Conservation (phyloP, 2,797 vertebrate genomes). For the Notolabrus celidotus region DNA sequence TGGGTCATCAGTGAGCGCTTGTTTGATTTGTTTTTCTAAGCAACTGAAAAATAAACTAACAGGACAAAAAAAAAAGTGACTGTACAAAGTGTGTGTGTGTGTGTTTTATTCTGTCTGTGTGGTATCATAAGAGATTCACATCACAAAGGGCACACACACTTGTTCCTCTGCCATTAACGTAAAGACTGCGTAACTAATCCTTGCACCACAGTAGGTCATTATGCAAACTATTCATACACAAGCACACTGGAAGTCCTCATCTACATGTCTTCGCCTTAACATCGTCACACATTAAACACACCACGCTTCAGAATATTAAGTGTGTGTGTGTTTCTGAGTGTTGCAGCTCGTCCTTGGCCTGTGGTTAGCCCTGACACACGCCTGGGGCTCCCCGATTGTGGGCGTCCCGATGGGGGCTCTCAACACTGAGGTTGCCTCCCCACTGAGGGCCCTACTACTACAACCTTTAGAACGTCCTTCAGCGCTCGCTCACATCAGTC, state of each 20-base stretch:
- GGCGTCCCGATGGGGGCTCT: constrained; percentile 45
- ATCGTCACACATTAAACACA: constrained; percentile 54
- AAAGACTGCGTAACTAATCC: constrained; percentile 59
- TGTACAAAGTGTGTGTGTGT: constrained; percentile 15
- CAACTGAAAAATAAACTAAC: constrained; percentile 84
- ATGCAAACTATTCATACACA: constrained; percentile 51
- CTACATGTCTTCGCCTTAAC: constrained; percentile 58
- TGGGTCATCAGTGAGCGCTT: constrained; percentile 66
- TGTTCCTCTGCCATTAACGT: constrained; percentile 30
- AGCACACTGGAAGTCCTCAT: constrained; percentile 51
- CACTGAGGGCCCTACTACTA: constrained; percentile 14
- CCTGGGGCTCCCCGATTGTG: constrained; percentile 63
- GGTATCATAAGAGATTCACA: constrained; percentile 32
- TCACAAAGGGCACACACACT: constrained; percentile 44
- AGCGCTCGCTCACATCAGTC: constrained; percentile 54
- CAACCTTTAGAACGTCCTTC: constrained; percentile 60
- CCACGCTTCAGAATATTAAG: constrained; percentile 43
- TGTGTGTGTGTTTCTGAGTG: constrained; percentile 9
- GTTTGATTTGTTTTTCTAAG: constrained; percentile 78
- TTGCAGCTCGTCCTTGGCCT: constrained; percentile 55
- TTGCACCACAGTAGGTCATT: constrained; percentile 60
- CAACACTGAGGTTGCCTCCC: constrained; percentile 29
- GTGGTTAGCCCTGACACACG: constrained; percentile 55
- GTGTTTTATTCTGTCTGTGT: constrained; percentile 13
- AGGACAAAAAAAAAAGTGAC: constrained; percentile 52